phyloP scores from a whole-genome alignment of 2,888 invertebrate species.

The Melikaiella ostensackeni region DNA sequence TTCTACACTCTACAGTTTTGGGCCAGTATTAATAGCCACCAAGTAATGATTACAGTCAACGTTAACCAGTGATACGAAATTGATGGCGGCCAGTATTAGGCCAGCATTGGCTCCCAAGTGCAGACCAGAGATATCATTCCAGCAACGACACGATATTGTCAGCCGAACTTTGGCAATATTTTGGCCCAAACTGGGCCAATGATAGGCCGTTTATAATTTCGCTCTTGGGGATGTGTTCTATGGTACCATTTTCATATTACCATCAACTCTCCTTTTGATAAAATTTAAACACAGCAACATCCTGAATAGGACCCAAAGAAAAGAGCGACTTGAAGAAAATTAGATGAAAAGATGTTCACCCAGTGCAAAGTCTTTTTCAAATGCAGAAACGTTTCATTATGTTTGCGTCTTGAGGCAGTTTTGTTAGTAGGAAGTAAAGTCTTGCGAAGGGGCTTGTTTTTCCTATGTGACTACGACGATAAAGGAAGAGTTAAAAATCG shows the following conservation, averaged over 20 bases:
- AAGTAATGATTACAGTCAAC: too few relatives aligned
- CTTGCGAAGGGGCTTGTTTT: conserved; percentile 8
- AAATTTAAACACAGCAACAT: background rate
- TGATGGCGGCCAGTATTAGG: too few relatives aligned
- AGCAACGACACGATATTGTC: too few relatives aligned
- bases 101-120: too few relatives aligned
- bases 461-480: conserved; percentile 45
- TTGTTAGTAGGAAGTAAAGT: background rate
- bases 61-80: too few relatives aligned
- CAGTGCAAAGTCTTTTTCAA: background rate
- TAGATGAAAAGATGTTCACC: conserved; percentile 31
- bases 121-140: too few relatives aligned
- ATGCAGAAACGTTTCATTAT: conserved; percentile 3
- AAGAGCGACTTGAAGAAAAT: background rate
- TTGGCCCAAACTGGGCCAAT: too few relatives aligned
- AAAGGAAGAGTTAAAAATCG: conserved; percentile 64
- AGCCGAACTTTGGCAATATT: too few relatives aligned
- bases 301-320: background rate
- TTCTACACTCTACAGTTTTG: too few relatives aligned
- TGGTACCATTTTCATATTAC: background rate
- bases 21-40: too few relatives aligned
- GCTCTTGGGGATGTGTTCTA: too few relatives aligned
- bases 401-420: conserved; percentile 34
- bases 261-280: background rate
- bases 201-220: too few relatives aligned